A percentile compares a stretch with the other conserved stretches of the same genome.
Evolutionary conservation across 92 coral and sea anemone species (phyloP).

Genomic region (Plumapathes pennacea): DNA sequence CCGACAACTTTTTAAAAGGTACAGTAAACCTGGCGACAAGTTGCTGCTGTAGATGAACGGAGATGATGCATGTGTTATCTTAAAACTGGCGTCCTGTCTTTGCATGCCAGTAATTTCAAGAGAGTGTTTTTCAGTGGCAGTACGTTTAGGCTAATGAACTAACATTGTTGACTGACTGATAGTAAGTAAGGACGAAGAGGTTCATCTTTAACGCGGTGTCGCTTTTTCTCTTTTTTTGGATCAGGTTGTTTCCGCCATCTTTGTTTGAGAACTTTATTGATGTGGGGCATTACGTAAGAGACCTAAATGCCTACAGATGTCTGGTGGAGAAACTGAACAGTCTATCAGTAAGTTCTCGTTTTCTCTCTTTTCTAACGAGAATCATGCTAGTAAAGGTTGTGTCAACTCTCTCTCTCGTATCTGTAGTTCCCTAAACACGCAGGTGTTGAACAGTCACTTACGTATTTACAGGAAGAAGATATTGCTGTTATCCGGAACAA

Average conservation of each 20-base stretch:
- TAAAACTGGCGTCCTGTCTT: too few relatives aligned
- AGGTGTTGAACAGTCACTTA: too few relatives aligned
- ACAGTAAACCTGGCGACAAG: background rate
- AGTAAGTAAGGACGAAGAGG: too few relatives aligned
- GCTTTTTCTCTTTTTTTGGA: slow-evolving; percentile 8
- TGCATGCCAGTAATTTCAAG: too few relatives aligned
- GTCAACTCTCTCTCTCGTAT: background rate
- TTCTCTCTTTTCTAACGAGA: background rate
- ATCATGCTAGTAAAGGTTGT: background rate
- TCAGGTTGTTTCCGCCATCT: slow-evolving; percentile 87
- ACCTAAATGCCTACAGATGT: slow-evolving; percentile 74
- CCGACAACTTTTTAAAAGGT: slow-evolving; percentile 96
- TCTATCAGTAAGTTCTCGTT: slow-evolving; percentile 61
- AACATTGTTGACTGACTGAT: too few relatives aligned
- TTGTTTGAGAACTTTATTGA: slow-evolving; percentile 94
- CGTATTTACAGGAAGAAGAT: slow-evolving; percentile 76
- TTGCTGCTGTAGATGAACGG: background rate
- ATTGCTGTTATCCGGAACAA: slow-evolving; percentile 73
- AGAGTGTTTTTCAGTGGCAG: too few relatives aligned
- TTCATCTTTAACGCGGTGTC: too few relatives aligned
- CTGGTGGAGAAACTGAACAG: slow-evolving; percentile 82
- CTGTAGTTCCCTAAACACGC: background rate
- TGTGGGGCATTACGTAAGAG: slow-evolving; percentile 95
- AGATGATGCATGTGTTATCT: too few relatives aligned
- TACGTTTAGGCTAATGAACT: too few relatives aligned